A percentile compares a stretch with the other conserved stretches of the same genome.
These are phyloP conservation scores for Lasiommata megera DNA, from an alignment of 2,888 invertebrate species.

Conservation along the genomic window DNA sequence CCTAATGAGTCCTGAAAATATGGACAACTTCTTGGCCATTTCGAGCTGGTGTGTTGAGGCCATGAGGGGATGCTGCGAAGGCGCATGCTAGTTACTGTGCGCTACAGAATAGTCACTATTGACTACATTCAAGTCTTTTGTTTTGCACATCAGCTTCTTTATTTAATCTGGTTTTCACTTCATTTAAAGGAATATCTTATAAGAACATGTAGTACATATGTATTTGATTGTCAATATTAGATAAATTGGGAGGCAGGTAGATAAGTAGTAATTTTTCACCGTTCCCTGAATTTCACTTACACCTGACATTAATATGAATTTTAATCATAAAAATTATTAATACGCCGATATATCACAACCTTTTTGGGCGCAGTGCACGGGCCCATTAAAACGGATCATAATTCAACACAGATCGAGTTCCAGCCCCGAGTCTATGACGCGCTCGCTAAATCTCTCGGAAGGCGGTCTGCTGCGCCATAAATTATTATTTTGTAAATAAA, in stretches of 20 bases:
- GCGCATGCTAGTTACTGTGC: no score
- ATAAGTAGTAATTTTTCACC: conserved; percentile 13
- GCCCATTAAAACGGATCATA: conserved; percentile 69
- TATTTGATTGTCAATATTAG: background rate
- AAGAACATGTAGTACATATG: no score
- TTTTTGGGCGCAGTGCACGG: conserved; percentile 54
- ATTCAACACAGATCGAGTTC: conserved; percentile 70
- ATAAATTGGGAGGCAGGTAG: background rate
- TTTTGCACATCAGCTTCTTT: no score
- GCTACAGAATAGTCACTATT: no score
- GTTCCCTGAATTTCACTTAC: conserved; percentile 17
- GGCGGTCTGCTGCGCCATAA: conserved; percentile 73
- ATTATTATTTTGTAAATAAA: conserved; percentile 78
- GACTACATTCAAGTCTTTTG: no score
- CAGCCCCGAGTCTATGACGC: conserved; percentile 74
- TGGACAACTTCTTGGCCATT: no score
- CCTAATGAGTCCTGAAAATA: no score
- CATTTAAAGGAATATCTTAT: no score
- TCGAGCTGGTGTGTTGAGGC: no score
- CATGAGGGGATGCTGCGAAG: no score
- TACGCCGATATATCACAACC: conserved; percentile 61
- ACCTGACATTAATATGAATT: conserved; percentile 48
- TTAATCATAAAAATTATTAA: conserved; percentile 52
- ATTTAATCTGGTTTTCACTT: no score
- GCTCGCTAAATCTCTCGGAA: conserved; percentile 78